phyloP scores from a whole-genome alignment of 2,888 invertebrate genomes.

The Nomada lathburiana region DNA sequence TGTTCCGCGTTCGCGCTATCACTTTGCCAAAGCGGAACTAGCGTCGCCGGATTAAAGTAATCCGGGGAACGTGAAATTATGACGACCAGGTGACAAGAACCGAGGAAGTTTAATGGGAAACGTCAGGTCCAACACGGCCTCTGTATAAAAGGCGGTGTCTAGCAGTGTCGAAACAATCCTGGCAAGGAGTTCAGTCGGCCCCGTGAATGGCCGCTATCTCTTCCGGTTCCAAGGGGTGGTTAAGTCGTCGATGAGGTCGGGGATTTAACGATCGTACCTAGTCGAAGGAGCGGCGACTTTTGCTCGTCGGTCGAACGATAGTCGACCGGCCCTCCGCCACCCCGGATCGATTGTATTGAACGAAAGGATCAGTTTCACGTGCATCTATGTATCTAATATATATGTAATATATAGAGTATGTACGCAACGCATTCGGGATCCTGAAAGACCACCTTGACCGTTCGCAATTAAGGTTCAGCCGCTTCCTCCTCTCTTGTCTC shows the following conservation, averaged over 20 bases:
- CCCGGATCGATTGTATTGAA: conserved; percentile 58
- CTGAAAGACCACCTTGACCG: conserved; percentile 12
- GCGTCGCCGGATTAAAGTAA: conserved; percentile 42
- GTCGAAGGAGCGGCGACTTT: conserved; percentile 56
- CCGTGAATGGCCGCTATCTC: conserved; percentile 70
- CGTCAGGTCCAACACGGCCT: conserved; percentile 48
- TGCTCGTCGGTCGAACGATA: conserved; percentile 35
- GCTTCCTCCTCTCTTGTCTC: not conserved
- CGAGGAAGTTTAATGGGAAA: conserved; percentile 71
- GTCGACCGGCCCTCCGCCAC: not conserved
- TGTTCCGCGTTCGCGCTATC: not conserved
- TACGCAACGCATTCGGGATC: conserved; percentile 8
- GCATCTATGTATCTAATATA: not conserved
- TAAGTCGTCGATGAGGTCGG: conserved; percentile 68
- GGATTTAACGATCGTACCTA: conserved; percentile 69
- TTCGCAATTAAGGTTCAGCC: conserved; percentile 49
- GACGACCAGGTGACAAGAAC: conserved; percentile 57
- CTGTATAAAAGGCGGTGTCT: conserved; percentile 43
- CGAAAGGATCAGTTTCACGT: conserved; percentile 43
- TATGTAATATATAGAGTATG: not conserved
- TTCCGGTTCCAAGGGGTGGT: conserved; percentile 62
- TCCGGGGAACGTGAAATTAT: conserved; percentile 43
- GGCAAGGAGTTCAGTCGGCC: conserved; percentile 66
- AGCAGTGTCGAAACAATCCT: conserved; percentile 64
- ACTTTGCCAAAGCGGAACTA: not conserved